Conservation (phyloP, 2,888 invertebrate genomes). For the Teinopalpus imperialis region DNA sequence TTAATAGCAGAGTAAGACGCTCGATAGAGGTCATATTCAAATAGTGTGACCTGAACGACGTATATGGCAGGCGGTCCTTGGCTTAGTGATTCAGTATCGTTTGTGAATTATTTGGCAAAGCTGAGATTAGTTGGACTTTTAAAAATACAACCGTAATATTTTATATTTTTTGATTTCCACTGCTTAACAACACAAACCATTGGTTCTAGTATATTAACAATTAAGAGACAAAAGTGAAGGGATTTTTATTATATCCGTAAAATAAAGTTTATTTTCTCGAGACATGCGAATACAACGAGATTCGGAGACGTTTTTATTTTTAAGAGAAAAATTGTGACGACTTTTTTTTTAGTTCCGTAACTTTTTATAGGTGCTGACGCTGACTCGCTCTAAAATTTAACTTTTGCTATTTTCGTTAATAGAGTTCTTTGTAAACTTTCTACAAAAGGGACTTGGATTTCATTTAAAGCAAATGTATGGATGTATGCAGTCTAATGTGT, state of each 20-base stretch:
- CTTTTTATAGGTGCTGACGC: slow-evolving; percentile 6
- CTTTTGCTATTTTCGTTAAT: slow-evolving; percentile 16
- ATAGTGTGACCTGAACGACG: slow-evolving; percentile 19
- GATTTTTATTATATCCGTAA: not conserved
- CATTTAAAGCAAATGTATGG: not conserved
- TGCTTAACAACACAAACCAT: not conserved
- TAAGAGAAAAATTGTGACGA: not conserved
- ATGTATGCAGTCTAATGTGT: slow-evolving; percentile 11
- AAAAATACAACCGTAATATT: no score
- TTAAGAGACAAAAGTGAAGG: not conserved
- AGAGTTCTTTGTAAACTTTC: slow-evolving; percentile 6
- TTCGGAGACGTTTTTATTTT: slow-evolving; percentile 10
- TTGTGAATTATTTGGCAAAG: slow-evolving; percentile 1
- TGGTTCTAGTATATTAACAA: not conserved
- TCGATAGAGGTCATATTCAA: slow-evolving; percentile 21
- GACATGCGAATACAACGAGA: not conserved
- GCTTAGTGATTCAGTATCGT: slow-evolving; percentile 14
- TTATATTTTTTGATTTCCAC: not conserved
- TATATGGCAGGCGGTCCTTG: slow-evolving; percentile 19
- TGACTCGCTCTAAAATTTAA: slow-evolving; percentile 14
- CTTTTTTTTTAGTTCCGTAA: slow-evolving; percentile 4
- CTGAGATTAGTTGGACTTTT: no score
- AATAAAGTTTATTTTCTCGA: not conserved
- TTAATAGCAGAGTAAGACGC: slow-evolving; percentile 12
- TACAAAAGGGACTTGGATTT: slow-evolving; percentile 4